Base-by-base conservation (phyloP, 2,888 invertebrate genomes). In the Trypoxylon attenuatum region DNA sequence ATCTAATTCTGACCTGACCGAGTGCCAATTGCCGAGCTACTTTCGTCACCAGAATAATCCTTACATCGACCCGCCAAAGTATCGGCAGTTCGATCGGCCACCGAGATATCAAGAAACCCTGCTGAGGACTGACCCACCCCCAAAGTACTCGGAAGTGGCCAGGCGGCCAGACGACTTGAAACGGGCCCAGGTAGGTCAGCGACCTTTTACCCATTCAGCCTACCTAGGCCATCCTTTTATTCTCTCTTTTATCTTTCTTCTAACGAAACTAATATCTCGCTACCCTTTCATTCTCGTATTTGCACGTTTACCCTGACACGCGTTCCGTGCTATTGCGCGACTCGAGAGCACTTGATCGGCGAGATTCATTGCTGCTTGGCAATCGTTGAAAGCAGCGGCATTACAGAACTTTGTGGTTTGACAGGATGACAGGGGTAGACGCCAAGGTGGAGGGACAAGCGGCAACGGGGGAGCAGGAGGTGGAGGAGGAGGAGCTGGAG, bases 61-160 rank as follows among this genome's bases (percentile, higher is more conserved):
- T 10, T 71, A 73, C 29, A 77, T 79, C 39, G 84, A 85, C 53
- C 84, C 83, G 18, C 85, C 85, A 0, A 84, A 83, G 69, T 86
- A 86, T 68, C 77, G 84, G 18, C 82, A 81, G 21, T 79, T 80
- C 55, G 86, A 86, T 22, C 78, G 78, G 22, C 85, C 85, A 4
- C 86, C 86, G 2, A 79, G 76, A 47, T 86, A 86, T 50, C 86
- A 85, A 53, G 86, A 86, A 54, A 71, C 74, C 10, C 76, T 81
- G 8, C 81, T 83, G 2, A 84, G 78, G 51, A 61, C 74, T 5
- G 85, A 85, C 42, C 84, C 83, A 6, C 84, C 85, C 1, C 85
- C 85, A 0, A 85, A 81, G 60, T 85, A 85, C 63, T 80, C 80
- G 15, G 86, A 86, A 54, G 77, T 84, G 10, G 73, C 79, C 1